A percentile compares a stretch with the other conserved stretches of the same genome.
These are phyloP conservation scores for Henricia sp. DNA, from an alignment of 53 echinoderm and acorn worm species.

Conservation along the genomic window DNA sequence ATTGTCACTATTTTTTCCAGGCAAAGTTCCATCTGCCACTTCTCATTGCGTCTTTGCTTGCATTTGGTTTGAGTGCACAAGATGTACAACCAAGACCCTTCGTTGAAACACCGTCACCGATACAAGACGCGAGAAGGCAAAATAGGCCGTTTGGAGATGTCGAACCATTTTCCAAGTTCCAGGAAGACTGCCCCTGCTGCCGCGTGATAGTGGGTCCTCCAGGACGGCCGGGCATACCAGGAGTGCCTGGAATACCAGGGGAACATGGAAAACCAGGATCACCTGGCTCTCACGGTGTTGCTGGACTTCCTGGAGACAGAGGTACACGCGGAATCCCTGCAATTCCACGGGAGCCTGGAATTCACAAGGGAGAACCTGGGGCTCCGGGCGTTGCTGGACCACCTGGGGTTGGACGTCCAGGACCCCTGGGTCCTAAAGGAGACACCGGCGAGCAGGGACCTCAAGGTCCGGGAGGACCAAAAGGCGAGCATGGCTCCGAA, in stretches of 20 bases:
- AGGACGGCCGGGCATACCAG: constrained; percentile 6
- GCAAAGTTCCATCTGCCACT: background rate
- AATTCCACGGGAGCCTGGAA: constrained; percentile 21
- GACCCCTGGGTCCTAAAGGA: background rate
- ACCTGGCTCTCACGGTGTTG: constrained; percentile 1
- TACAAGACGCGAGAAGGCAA: too few species aligned
- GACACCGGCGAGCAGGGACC: background rate
- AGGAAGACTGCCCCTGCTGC: constrained; percentile 15
- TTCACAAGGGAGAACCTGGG: background rate
- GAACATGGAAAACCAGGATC: background rate
- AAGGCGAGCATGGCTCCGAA: background rate
- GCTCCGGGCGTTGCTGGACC: background rate
- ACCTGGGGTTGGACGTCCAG: background rate
- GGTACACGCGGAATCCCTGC: background rate
- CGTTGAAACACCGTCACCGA: too few species aligned
- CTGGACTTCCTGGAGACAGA: constrained; percentile 4
- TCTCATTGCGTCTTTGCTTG: background rate
- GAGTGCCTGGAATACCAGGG: constrained; percentile 18
- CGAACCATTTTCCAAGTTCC: background rate
- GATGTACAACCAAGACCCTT: background rate
- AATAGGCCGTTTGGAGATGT: background rate
- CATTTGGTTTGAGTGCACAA: background rate
- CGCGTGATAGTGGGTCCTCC: constrained; percentile 12
- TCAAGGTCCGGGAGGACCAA: background rate
- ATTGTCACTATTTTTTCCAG: background rate